phyloP scores from a whole-genome alignment of 2,113 vertebrate species.

The Gasterosteus aculeatus region DNA sequence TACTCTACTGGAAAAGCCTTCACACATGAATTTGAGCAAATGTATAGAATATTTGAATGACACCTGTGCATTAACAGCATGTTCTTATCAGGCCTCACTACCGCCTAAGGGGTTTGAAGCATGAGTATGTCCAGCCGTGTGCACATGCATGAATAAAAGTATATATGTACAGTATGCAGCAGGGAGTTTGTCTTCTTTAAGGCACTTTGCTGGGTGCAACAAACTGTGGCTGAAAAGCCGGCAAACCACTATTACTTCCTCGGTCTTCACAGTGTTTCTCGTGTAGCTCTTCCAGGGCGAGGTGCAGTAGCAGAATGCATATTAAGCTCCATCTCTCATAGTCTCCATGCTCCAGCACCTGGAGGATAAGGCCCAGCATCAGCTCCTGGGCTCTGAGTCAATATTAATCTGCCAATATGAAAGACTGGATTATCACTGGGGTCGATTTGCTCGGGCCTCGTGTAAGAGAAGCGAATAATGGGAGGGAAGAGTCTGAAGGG shows the following conservation, averaged over 20 bases:
- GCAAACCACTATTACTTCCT: slow-evolving; percentile 42
- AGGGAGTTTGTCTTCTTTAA: slow-evolving; percentile 22
- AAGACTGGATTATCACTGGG: slow-evolving; percentile 70
- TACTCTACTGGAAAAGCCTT: slow-evolving; percentile 27
- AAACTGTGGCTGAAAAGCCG: slow-evolving; percentile 18
- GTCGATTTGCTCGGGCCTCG: slow-evolving; percentile 51
- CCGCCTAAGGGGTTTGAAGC: slow-evolving; percentile 6
- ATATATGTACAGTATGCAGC: background rate
- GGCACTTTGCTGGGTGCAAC: slow-evolving; percentile 4
- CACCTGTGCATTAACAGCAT: slow-evolving; percentile 13
- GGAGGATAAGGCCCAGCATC: slow-evolving; percentile 51
- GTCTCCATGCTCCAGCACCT: slow-evolving; percentile 52
- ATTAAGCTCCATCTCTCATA: slow-evolving; percentile 58
- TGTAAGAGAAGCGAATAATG: slow-evolving; percentile 53
- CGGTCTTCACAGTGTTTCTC: slow-evolving; percentile 25
- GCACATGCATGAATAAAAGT: slow-evolving; percentile 21
- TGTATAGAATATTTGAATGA: slow-evolving; percentile 34
- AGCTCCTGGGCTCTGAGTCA: slow-evolving; percentile 61
- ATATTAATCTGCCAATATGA: slow-evolving; percentile 76
- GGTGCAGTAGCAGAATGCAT: slow-evolving; percentile 49
- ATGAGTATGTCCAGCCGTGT: slow-evolving; percentile 24
- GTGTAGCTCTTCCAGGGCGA: slow-evolving; percentile 31
- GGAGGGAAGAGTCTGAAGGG: slow-evolving; percentile 21
- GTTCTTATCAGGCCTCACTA: slow-evolving; percentile 17
- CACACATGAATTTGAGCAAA: slow-evolving; percentile 15